Evolutionary conservation across 2,797 vertebrate species (phyloP), one percentile per base, ranked within the genome.

Genomic region (Limosa lapponica): DNA sequence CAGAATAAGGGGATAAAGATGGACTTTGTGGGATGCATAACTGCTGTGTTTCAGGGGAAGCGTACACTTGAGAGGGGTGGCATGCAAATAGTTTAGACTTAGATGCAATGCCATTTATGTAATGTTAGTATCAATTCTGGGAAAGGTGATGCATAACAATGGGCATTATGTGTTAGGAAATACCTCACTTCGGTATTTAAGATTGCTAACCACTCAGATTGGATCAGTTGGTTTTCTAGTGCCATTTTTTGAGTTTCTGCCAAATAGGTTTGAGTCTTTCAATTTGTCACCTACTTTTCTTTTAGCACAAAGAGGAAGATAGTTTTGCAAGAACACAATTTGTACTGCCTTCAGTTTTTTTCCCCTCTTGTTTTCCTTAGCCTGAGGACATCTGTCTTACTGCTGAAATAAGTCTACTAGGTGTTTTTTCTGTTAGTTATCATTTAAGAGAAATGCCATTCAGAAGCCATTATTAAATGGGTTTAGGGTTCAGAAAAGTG

Each of bases 11-110:
- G 25, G 32, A n/a, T 87, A 61, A 59, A 72, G 37, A 41, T 84
- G 41, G 55, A 24, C 1, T 1, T 69, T 73, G 49, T 52, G 66
- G n/a, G 65, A 51, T 51, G 69, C 0, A 0, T 37, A 71, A 25
- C 23, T 64, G 52, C 59, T 87, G 22, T 59, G 18, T 41, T 77
- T 87, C 44, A 30, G 13, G 57, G 57, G 37, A 77, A 73, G 36
- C 2, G 1, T 30, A n/a, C 2, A 2, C 28, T 82, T 70, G 55
- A 74, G 72, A 57, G 25, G 4, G 3, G 23, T 37, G 39, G 24
- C 49, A 54, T 51, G 54, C 49, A 51, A 69, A 57, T 49, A 69
- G 19, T 74, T 87, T 67, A 82, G 71, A 73, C 46, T 58, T 69
- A 4, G n/a, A 43, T 6, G 10, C 48, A 67, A 5, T 80, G 22